Base-by-base conservation (phyloP, 2,797 vertebrate species). In the Macrochelys suwanniensis region DNA sequence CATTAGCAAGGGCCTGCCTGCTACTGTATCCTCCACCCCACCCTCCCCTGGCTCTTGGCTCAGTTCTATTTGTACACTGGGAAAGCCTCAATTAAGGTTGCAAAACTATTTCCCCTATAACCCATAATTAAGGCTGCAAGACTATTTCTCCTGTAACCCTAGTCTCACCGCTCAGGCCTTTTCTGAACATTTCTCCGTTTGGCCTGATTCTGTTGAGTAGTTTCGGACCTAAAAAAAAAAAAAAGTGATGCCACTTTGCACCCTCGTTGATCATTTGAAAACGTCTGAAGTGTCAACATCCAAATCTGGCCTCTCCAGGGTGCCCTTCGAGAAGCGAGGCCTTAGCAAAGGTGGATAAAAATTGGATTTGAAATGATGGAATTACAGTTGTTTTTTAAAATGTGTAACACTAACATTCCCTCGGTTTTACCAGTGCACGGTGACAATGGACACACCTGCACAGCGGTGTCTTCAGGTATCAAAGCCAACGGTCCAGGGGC, bases 71-170 rank as follows among this genome's bases (percentile, higher is more conserved):
- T 53, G 88, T 19, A 81, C 87, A 83, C 54, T 92, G 93, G 95
- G 95, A 95, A 92, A 47, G 93, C 95, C 88, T 3, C 88, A 90
- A 94, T 95, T 95, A 95, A 93, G 87, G 76, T 45, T 90, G 95
- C 96, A 94, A 91, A 94, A 79, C 71, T 80, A 47, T 89, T 89
- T 95, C 96, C 88, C 92, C 96, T 97, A 97, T 90, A 97, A 96
- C 74, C 94, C 91, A 77, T 96, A 97, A 98, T 97, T 97, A 98
- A 97, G 97, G 96, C 94, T 93, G 90, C 87, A 97, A 97, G 93
- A 71, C 85, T 90, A 94, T 96, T 94, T 97, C 85, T 94, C 84
- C 92, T 95, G 92, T 37, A 97, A 89, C 92, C 61, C 59, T 57
- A 31, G 84, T 89, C 92, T 93, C 83, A 80, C 80, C 84, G 47